Evolutionary conservation across 2,888 invertebrate species (phyloP).

Genomic region (Lepidochrysops patricia): DNA sequence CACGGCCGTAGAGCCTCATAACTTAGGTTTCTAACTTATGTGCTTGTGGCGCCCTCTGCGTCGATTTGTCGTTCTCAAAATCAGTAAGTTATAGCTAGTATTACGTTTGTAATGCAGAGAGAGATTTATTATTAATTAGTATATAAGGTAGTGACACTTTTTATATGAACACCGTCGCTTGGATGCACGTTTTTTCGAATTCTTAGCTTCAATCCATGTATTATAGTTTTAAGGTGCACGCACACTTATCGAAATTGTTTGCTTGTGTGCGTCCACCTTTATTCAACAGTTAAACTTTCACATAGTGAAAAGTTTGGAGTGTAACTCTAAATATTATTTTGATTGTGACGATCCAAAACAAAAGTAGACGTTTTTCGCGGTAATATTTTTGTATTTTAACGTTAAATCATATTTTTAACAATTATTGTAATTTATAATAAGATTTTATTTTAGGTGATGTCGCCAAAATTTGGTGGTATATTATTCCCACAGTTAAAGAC

Average conservation of each 20-base stretch:
- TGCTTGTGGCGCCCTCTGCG: no score
- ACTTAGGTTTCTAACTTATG: no score
- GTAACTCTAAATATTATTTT: background rate
- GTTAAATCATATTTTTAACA: background rate
- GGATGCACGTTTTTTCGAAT: background rate
- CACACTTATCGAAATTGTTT: no score
- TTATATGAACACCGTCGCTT: conserved; percentile 3
- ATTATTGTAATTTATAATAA: background rate
- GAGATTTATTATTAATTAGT: conserved; percentile 17
- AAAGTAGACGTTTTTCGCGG: background rate
- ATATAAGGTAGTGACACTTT: conserved; percentile 11
- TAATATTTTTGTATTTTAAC: background rate
- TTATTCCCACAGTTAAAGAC: no score
- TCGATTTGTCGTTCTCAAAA: conserved; percentile 27
- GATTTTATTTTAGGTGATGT: background rate
- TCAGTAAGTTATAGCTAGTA: conserved; percentile 23
- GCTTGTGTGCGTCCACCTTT: no score
- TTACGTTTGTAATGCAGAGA: conserved; percentile 25
- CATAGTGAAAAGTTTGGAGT: background rate
- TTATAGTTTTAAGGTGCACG: no score
- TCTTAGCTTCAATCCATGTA: background rate
- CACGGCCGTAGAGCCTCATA: no score
- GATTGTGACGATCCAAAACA: background rate
- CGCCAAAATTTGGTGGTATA: background rate
- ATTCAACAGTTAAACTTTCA: background rate